Percentiles rank a stretch among this genome's conserved stretches.
phyloP scores from a whole-genome alignment of 1,140 invertebrate species.

The Saccostrea echinata region DNA sequence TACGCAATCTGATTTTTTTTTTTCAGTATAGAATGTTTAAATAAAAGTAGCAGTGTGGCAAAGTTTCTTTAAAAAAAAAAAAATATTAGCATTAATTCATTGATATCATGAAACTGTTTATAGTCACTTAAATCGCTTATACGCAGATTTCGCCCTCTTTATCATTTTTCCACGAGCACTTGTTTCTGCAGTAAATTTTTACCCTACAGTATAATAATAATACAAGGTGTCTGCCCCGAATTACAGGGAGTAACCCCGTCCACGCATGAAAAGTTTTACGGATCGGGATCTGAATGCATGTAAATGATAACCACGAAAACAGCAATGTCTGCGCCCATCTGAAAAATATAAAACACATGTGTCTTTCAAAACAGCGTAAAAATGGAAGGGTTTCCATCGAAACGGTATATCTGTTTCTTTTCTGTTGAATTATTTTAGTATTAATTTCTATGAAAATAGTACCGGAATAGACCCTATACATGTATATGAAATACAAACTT shows the following conservation, averaged over 20 bases:
- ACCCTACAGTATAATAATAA: neutral
- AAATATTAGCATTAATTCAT: no score
- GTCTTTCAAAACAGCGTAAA: neutral
- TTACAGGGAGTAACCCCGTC: neutral
- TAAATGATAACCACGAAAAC: neutral
- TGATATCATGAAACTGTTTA: no score
- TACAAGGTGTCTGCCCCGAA: neutral
- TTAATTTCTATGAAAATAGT: neutral
- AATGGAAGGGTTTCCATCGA: neutral
- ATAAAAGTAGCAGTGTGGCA: no score
- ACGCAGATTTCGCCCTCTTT: no score
- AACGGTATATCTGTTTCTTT: neutral
- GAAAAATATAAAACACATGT: neutral
- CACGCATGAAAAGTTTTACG: neutral
- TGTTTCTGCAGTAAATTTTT: neutral
- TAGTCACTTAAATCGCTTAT: no score
- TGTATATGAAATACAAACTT: neutral
- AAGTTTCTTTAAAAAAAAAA: no score
- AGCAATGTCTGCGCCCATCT: conserved; percentile 25
- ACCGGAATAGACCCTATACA: neutral
- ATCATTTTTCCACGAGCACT: no score
- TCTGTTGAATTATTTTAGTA: no score
- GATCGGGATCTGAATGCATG: neutral
- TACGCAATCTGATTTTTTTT: no score
- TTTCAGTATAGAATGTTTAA: no score